A percentile compares a stretch with the other conserved stretches of the same genome.
These are phyloP conservation scores for Thamnaconus septentrionalis DNA, from an alignment of 2,113 vertebrate species.

Conservation along the genomic window DNA sequence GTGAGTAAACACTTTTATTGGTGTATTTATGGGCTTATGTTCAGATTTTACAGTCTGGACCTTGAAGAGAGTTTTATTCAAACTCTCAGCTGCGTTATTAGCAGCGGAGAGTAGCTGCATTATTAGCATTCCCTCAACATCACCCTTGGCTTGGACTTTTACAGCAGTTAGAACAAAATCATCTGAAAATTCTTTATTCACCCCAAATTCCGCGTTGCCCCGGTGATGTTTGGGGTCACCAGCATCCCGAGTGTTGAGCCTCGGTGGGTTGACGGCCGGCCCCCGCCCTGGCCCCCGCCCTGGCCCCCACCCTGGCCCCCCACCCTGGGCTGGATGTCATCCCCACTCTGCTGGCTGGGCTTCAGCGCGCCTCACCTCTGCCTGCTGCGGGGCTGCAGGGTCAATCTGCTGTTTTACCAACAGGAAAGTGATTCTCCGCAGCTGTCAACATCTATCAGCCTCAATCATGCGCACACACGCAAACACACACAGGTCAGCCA, in stretches of 20 bases:
- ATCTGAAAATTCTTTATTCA: conserved; percentile 12
- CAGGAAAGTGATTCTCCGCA: conserved; percentile 82
- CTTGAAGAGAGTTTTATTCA: no score
- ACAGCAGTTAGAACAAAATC: neutral
- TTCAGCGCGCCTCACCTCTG: conserved; percentile 86
- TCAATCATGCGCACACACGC: conserved; percentile 50
- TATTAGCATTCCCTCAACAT: no score
- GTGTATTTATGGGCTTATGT: no score
- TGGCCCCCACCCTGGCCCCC: conserved; percentile 52
- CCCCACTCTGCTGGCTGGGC: conserved; percentile 73
- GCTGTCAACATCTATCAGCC: conserved; percentile 83
- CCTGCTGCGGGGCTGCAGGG: conserved; percentile 82
- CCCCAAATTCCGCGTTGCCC: neutral
- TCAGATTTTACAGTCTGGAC: no score
- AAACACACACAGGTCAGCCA: conserved; percentile 40
- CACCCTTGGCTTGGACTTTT: no score
- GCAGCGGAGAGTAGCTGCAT: no score
- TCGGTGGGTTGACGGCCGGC: no score
- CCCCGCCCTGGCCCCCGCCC: conserved; percentile 21
- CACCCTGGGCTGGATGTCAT: conserved; percentile 78
- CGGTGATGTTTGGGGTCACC: neutral
- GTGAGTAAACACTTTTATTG: no score
- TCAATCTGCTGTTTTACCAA: conserved; percentile 86
- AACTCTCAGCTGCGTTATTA: no score
- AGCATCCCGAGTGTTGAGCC: conserved; percentile 41